These are phyloP conservation scores for Pteromalus puparum DNA, from an alignment of 1,140 invertebrate species.

Conservation along the genomic window DNA sequence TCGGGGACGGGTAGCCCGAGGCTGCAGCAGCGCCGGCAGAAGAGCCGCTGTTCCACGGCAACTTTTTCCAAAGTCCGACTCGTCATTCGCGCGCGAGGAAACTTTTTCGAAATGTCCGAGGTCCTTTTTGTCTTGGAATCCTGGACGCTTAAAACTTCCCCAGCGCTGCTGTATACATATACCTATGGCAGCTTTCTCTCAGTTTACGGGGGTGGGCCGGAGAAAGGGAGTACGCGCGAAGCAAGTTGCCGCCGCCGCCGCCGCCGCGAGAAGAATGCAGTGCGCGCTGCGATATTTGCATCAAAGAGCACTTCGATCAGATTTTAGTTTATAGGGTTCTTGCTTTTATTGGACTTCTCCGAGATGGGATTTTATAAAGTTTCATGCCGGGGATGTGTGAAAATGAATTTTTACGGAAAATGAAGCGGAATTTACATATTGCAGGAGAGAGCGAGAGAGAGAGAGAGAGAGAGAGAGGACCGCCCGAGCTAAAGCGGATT, in stretches of 20 bases:
- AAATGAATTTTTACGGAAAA: slow-evolving; percentile 46
- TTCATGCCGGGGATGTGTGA: slow-evolving; percentile 22
- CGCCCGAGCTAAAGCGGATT: slow-evolving; percentile 15
- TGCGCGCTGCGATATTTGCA: slow-evolving; percentile 46
- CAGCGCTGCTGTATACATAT: too few species aligned
- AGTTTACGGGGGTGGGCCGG: background rate
- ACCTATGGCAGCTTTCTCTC: too few species aligned
- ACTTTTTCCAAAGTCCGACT: slow-evolving; percentile 60
- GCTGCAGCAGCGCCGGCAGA: slow-evolving; percentile 20
- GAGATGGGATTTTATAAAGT: slow-evolving; percentile 29
- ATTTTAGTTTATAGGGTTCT: slow-evolving; percentile 42
- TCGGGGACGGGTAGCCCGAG: slow-evolving; percentile 17
- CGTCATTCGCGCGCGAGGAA: slow-evolving; percentile 56
- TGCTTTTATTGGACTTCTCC: slow-evolving; percentile 47
- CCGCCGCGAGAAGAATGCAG: background rate
- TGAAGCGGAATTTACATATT: slow-evolving; percentile 42
- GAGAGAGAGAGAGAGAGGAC: too few species aligned
- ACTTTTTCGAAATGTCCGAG: slow-evolving; percentile 61
- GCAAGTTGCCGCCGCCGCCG: too few species aligned
- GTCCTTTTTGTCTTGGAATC: slow-evolving; percentile 54
- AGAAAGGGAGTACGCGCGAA: too few species aligned
- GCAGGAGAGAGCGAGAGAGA: too few species aligned
- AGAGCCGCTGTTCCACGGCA: slow-evolving; percentile 57
- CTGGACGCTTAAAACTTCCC: slow-evolving; percentile 35
- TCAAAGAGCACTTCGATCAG: slow-evolving; percentile 47